Conservation (phyloP, 2,797 vertebrate genomes). For the Tiaroga cobitis region DNA sequence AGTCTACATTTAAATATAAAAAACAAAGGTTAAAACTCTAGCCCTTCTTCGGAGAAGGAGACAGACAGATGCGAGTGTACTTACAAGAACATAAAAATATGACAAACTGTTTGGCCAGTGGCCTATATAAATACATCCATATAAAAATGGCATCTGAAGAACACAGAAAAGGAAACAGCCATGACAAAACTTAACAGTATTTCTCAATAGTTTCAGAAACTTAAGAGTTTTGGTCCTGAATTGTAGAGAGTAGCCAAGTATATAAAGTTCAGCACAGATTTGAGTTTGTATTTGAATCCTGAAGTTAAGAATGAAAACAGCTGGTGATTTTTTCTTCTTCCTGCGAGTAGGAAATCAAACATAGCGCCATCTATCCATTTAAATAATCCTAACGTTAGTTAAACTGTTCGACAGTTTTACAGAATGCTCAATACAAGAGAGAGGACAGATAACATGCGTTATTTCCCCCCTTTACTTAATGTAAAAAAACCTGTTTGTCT, state of each 20-base stretch:
- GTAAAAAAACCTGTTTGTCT: constrained; percentile 75
- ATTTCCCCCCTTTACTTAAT: constrained; percentile 63
- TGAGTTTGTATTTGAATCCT: constrained; percentile 98
- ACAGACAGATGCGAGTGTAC: constrained; percentile 86
- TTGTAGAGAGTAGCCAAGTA: constrained; percentile 79
- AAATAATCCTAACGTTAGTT: constrained; percentile 95
- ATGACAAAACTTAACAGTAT: constrained; percentile 86
- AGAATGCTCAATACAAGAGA: constrained; percentile 91
- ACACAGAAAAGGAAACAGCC: constrained; percentile 91
- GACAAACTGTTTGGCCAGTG: constrained; percentile 93
- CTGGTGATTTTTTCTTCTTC: constrained; percentile 91
- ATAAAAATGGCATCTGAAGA: constrained; percentile 98
- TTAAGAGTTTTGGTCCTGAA: constrained; percentile 98
- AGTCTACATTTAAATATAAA: constrained; percentile 99
- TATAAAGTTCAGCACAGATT: constrained; percentile 98
- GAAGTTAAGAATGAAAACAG: constrained; percentile 97
- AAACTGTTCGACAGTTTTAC: constrained; percentile 96
- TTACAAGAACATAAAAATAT: constrained; percentile 80
- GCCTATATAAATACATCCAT: constrained; percentile 97
- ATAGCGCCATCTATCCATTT: constrained; percentile 96
- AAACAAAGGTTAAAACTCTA: constrained; percentile 98
- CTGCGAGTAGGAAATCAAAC: constrained; percentile 87
- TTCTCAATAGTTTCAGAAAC: constrained; percentile 88
- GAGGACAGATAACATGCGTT: constrained; percentile 95
- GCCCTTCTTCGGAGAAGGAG: constrained; percentile 99